Percentiles rank a stretch among this genome's conserved stretches.
phyloP scores from a whole-genome alignment of 2,888 invertebrate genomes.

The Agrotis exclamationis region DNA sequence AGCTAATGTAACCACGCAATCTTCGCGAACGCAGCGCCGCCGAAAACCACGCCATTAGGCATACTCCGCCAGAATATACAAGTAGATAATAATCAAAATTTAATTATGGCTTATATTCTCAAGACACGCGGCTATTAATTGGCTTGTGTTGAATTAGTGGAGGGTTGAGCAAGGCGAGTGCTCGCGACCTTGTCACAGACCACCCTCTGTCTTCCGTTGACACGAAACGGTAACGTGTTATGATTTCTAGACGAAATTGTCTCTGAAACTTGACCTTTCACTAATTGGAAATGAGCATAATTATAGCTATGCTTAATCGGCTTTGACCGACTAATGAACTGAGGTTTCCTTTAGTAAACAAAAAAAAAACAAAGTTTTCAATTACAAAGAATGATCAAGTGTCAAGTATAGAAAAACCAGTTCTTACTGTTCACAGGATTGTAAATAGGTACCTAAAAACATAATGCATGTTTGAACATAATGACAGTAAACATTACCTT shows the following conservation, averaged over 20 bases:
- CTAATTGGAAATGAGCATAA: conserved; percentile 6
- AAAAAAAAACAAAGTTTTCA: not conserved
- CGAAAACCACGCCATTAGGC: conserved; percentile 60
- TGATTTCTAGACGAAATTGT: conserved; percentile 14
- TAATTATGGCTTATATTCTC: conserved; percentile 75
- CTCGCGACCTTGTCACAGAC: conserved; percentile 44
- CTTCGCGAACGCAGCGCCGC: conserved; percentile 61
- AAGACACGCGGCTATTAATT: conserved; percentile 73
- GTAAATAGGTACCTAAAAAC: conserved; percentile 4
- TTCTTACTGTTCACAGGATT: not conserved
- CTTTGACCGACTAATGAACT: not conserved
- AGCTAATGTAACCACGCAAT: conserved; percentile 42
- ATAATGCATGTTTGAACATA: conserved; percentile 13
- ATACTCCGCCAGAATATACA: conserved; percentile 44
- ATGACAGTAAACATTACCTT: conserved; percentile 23
- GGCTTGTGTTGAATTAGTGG: conserved; percentile 73
- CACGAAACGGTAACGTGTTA: conserved; percentile 38
- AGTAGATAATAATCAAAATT: conserved; percentile 76
- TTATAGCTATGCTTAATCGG: not conserved
- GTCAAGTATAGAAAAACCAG: not conserved
- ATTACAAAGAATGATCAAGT: not conserved
- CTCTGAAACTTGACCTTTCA: conserved; percentile 6
- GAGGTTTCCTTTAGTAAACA: not conserved
- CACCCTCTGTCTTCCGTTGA: conserved; percentile 70
- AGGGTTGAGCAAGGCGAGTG: conserved; percentile 48